Conservation (phyloP, 2,113 vertebrate species). For the Lucifuga dentata region DNA sequence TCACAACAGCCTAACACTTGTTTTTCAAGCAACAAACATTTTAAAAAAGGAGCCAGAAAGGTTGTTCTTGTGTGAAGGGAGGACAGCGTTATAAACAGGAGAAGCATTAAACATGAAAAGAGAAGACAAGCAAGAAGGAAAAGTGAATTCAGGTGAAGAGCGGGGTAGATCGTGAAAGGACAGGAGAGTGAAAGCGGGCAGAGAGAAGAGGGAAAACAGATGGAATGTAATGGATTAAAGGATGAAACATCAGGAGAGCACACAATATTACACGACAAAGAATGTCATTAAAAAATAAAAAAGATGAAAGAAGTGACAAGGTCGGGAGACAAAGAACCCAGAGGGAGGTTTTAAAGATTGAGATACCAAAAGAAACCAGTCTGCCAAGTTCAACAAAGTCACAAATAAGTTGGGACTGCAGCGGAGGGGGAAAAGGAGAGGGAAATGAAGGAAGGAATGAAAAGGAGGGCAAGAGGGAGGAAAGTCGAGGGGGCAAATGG, state of each 20-base stretch:
- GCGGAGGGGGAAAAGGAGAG: background rate
- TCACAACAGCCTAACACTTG: slow-evolving; percentile 46
- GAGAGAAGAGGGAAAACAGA: background rate
- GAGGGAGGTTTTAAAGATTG: background rate
- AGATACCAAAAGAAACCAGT: slow-evolving; percentile 6
- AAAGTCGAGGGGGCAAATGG: slow-evolving; percentile 19
- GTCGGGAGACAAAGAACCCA: background rate
- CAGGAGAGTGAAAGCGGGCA: slow-evolving; percentile 2
- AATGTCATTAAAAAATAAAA: background rate
- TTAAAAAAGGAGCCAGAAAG: slow-evolving; percentile 30
- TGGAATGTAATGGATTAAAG: slow-evolving; percentile 11
- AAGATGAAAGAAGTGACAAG: background rate
- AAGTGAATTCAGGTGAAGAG: slow-evolving; percentile 4
- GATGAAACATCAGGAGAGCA: background rate
- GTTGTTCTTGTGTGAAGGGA: slow-evolving; percentile 31
- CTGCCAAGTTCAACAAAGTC: slow-evolving; percentile 30
- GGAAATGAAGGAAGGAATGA: slow-evolving; percentile 1
- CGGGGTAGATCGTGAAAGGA: slow-evolving; percentile 7
- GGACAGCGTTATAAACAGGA: slow-evolving; percentile 29
- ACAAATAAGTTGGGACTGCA: slow-evolving; percentile 19
- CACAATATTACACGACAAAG: too few species aligned
- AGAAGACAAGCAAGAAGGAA: background rate
- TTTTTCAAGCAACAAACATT: slow-evolving; percentile 37
- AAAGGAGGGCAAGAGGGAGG: background rate
- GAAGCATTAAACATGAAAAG: background rate